A percentile compares a stretch with the other conserved stretches of the same genome.
Evolutionary conservation across 2,113 vertebrate genomes (phyloP).

Genomic region (Trematomus loennbergii): DNA sequence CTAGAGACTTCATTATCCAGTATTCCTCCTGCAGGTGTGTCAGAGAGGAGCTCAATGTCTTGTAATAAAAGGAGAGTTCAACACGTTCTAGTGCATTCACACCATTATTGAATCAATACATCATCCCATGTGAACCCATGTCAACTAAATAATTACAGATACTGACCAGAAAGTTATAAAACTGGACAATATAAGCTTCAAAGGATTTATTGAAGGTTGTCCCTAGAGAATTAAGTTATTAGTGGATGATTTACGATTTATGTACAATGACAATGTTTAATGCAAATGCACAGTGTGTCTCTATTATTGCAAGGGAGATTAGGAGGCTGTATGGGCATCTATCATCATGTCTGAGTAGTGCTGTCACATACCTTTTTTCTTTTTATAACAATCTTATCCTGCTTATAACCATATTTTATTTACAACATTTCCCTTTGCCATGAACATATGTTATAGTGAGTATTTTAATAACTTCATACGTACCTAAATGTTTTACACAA

Average conservation of each 20-base stretch:
- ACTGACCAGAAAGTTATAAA: slow-evolving; percentile 3
- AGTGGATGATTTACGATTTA: slow-evolving; percentile 2
- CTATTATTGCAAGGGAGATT: neutral
- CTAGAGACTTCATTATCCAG: neutral
- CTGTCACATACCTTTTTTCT: neutral
- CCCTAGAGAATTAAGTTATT: neutral
- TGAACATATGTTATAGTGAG: neutral
- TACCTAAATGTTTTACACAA: neutral
- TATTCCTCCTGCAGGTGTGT: neutral
- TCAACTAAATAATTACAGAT: neutral
- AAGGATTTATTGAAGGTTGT: neutral
- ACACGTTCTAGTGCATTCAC: neutral
- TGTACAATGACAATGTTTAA: neutral
- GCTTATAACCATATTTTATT: neutral
- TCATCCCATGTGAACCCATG: neutral
- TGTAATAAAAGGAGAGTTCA: neutral
- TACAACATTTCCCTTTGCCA: neutral
- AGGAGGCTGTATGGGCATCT: neutral
- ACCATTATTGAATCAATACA: slow-evolving; percentile 11
- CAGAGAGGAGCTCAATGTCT: neutral
- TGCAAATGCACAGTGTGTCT: too few species aligned
- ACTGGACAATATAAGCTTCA: neutral
- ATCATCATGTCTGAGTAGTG: too few species aligned
- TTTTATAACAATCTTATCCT: neutral
- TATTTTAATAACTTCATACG: neutral